phyloP scores from a whole-genome alignment of 37 sponge, comb jelly and placozoan species.

The Aphrocallistes beatrix region DNA sequence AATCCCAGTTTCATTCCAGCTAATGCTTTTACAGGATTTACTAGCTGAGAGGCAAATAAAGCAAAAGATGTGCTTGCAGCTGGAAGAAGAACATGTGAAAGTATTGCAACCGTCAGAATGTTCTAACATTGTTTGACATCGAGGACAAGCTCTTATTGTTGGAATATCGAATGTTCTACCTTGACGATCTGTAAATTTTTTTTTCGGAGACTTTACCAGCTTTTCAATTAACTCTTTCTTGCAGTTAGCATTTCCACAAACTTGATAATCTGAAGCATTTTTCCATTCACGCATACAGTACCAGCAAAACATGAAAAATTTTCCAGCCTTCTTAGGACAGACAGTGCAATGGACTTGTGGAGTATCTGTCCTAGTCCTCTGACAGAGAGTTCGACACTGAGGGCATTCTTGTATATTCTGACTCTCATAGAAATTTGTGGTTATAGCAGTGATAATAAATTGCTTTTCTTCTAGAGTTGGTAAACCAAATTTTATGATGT shows the following conservation, averaged over 20 bases:
- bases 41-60: neutral
- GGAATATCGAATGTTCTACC: neutral
- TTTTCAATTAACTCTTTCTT: neutral
- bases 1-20: neutral
- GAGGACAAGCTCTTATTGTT: neutral
- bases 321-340: neutral
- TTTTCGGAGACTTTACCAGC: neutral
- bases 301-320: neutral
- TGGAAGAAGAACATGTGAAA: neutral
- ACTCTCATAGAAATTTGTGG: neutral
- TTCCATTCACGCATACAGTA: neutral
- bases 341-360: neutral
- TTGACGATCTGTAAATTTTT: neutral
- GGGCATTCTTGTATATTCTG: neutral
- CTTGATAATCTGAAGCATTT: neutral
- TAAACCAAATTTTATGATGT: neutral
- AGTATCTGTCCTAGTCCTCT: neutral
- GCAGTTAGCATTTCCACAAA: neutral
- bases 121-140: neutral
- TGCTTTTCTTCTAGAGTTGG: neutral
- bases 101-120: neutral
- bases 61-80: neutral
- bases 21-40: neutral
- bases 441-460: neutral
- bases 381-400: neutral